These are phyloP conservation scores for Trachelus stipa DNA, from an alignment of 2,888 invertebrate genomes.

Conservation along the genomic window DNA sequence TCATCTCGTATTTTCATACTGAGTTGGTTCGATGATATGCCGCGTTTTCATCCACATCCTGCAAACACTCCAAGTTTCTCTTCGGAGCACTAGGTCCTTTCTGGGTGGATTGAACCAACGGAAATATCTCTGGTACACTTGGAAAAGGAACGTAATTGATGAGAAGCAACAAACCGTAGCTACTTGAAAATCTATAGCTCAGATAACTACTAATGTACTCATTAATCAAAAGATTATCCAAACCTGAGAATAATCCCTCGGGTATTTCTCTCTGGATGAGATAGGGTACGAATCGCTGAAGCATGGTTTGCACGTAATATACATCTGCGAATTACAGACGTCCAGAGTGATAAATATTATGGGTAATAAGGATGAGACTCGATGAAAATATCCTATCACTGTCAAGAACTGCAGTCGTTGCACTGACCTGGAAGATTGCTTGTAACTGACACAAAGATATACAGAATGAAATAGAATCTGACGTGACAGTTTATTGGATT, in stretches of 20 bases:
- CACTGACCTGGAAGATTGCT: neutral
- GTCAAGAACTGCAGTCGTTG: neutral
- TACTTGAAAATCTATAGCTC: slow-evolving; percentile 15
- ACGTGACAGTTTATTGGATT: neutral
- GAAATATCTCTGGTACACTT: neutral
- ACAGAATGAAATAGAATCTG: neutral
- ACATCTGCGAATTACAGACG: neutral
- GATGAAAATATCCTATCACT: neutral
- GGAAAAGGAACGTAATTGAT: slow-evolving; percentile 18
- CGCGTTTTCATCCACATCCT: neutral
- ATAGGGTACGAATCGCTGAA: neutral
- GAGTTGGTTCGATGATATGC: neutral
- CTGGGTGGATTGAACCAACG: neutral
- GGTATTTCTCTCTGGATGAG: slow-evolving; percentile 4
- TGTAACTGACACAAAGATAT: neutral
- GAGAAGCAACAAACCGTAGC: slow-evolving; percentile 15
- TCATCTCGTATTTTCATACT: neutral
- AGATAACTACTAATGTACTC: slow-evolving; percentile 25
- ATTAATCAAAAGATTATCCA: slow-evolving; percentile 35
- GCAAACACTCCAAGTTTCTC: neutral
- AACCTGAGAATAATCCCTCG: slow-evolving; percentile 19
- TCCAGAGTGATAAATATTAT: neutral
- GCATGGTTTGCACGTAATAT: neutral
- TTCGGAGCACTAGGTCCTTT: neutral
- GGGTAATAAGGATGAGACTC: neutral